phyloP scores from a whole-genome alignment of 2,113 vertebrate genomes.

The Microcebus murinus region DNA sequence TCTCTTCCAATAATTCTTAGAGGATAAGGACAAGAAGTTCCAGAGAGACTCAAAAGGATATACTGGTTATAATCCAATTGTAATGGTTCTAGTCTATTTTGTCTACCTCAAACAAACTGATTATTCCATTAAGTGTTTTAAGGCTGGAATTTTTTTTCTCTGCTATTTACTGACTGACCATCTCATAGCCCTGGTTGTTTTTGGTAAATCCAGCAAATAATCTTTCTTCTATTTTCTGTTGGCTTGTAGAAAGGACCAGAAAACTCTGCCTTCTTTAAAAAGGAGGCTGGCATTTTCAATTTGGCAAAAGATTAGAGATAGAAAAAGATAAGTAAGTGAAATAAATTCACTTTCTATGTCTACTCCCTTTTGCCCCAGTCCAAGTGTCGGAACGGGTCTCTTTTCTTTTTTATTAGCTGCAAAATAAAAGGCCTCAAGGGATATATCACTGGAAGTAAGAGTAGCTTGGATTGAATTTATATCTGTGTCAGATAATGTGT shows the following conservation, averaged over 20 bases:
- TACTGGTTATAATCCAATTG: background rate
- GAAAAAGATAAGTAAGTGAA: constrained; percentile 5
- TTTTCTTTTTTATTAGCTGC: constrained; percentile 26
- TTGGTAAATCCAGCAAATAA: constrained; percentile 12
- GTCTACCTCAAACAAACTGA: background rate
- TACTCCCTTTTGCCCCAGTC: constrained; percentile 1
- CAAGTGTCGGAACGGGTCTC: background rate
- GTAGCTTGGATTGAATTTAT: constrained; percentile 39
- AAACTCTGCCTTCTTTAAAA: background rate
- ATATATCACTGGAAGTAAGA: background rate
- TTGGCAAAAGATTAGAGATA: background rate
- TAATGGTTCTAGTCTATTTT: background rate
- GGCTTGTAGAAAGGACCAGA: background rate
- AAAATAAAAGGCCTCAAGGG: constrained; percentile 32
- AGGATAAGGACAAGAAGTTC: background rate
- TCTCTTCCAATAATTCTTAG: background rate
- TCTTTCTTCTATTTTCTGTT: constrained; percentile 25
- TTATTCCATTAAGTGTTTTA: background rate
- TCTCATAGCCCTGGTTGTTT: background rate
- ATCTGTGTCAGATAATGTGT: constrained; percentile 12
- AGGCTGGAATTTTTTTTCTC: background rate
- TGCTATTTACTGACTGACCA: background rate
- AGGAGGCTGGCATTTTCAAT: constrained; percentile 17
- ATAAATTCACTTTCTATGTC: constrained; percentile 5
- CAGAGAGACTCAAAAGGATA: background rate